phyloP scores from a whole-genome alignment of 2,888 invertebrate species.

The Drosophila vallismaia region DNA sequence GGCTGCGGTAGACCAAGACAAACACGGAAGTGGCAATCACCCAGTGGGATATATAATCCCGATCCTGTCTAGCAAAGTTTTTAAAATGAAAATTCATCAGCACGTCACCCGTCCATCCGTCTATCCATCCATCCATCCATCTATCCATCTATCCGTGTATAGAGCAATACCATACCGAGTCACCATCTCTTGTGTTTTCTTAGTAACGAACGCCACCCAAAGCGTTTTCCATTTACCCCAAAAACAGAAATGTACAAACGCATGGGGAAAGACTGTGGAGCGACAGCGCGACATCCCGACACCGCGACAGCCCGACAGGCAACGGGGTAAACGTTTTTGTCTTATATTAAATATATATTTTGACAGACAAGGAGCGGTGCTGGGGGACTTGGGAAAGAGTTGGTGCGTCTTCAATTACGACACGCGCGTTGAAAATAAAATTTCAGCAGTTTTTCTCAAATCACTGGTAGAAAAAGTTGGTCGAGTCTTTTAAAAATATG shows the following conservation, averaged over 20 bases:
- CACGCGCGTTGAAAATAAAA: constrained; percentile 77
- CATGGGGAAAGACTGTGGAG: neutral
- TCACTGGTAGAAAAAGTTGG: no score
- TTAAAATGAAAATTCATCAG: constrained; percentile 82
- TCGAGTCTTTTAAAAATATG: no score
- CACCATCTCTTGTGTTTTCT: constrained; percentile 65
- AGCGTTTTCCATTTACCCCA: constrained; percentile 75
- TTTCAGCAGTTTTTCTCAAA: constrained; percentile 57
- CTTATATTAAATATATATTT: constrained; percentile 60
- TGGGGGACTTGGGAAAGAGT: constrained; percentile 19
- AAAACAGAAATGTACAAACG: constrained; percentile 30
- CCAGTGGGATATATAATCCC: constrained; percentile 40
- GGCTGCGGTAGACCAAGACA: constrained; percentile 56
- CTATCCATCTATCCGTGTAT: constrained; percentile 12
- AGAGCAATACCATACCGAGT: constrained; percentile 26
- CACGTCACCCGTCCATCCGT: constrained; percentile 53
- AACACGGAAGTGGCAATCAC: constrained; percentile 82
- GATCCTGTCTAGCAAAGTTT: constrained; percentile 76
- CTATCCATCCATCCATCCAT: constrained; percentile 12
- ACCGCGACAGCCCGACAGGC: constrained; percentile 17
- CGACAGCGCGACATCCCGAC: constrained; percentile 9
- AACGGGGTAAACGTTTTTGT: constrained; percentile 73
- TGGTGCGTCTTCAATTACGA: constrained; percentile 73
- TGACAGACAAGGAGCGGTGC: constrained; percentile 63
- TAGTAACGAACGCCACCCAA: constrained; percentile 79